Base-by-base conservation (phyloP, 2,888 invertebrate species). In the Lycophotia porphyrea region DNA sequence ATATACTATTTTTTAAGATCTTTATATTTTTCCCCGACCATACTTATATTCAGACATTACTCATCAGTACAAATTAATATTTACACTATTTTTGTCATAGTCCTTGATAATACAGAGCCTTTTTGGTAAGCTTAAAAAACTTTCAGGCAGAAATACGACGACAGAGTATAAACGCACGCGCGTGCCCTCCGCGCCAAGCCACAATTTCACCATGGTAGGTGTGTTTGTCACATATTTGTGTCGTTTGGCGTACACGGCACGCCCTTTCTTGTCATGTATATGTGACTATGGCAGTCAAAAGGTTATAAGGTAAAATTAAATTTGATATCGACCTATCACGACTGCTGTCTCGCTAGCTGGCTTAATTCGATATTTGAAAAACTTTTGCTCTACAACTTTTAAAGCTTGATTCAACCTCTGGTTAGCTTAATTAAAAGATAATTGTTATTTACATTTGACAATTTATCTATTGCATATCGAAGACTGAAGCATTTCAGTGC, bases 31-130 rank as follows among this genome's bases (percentile, higher is more conserved):
- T 55, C 71, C 55, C 15, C 78, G 63, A 74, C 81, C 70, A 63
- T 55, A 78, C 84, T 61, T 61, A 47, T 5, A 61, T 68, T 83
- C 84, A 84, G 81, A 84, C 84, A 74, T 75, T 71, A 61, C 52
- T 81, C 81, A 84, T 84, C 84, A 84, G 78, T 84, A 81, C 78
- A 75, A 64, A 72, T 61, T 49, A 76, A 78, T 84, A 81, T 83
- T 81, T 83, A 83, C 80, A 83, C 61, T 67, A 36, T 73, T 74
- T 63, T 63, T 24, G 81, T 78, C 81, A 31, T 64, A 71, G 8
- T 82, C 64, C 74, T 44, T 78, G 77, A 11, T 67, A 15, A 31
- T 31, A 49, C 34, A 52, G 68, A 27, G 61, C 15, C 7, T 42
- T 31, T 55, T 49, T 18, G 36, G 31, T 52, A n/a, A 9, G 47